Evolutionary conservation across 1,140 invertebrate genomes (phyloP).

Genomic region (Hyphantria cunea): DNA sequence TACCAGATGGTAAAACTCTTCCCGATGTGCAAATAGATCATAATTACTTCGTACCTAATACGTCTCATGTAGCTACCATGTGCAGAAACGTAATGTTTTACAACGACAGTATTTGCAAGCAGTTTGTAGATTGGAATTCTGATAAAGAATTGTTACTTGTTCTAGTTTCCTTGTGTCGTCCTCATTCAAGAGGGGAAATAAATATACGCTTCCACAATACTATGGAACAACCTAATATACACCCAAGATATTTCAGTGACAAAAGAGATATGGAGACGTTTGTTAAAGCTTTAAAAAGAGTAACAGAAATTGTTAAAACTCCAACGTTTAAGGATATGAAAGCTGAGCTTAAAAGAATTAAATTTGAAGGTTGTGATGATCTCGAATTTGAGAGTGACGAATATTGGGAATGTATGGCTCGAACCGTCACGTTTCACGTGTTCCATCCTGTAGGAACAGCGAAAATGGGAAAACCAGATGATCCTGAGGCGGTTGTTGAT

Average conservation of each 20-base stretch:
- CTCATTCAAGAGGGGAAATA: constrained; percentile 62
- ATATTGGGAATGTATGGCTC: constrained; percentile 73
- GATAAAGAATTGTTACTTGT: constrained; percentile 67
- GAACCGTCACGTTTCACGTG: constrained; percentile 67
- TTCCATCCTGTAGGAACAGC: constrained; percentile 85
- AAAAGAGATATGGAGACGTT: constrained; percentile 60
- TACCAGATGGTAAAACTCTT: constrained; percentile 77
- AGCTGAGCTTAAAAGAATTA: constrained; percentile 63
- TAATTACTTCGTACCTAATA: constrained; percentile 84
- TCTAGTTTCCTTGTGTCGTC: constrained; percentile 65
- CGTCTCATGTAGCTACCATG: constrained; percentile 53
- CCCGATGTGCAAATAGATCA: constrained; percentile 85
- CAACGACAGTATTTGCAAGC: constrained; percentile 88
- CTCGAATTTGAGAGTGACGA: constrained; percentile 52
- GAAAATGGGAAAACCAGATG: constrained; percentile 89
- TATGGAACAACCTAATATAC: constrained; percentile 83
- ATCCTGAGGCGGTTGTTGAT: constrained; percentile 89
- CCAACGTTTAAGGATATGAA: constrained; percentile 48
- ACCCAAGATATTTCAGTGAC: constrained; percentile 68
- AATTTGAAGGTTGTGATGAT: constrained; percentile 58
- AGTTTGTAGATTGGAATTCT: constrained; percentile 83
- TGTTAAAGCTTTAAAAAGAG: constrained; percentile 52
- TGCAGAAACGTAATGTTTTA: constrained; percentile 71
- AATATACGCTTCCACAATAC: constrained; percentile 86
- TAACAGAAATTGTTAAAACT: constrained; percentile 59